Evolutionary conservation across 2,113 vertebrate genomes (phyloP), one percentile per base, ranked within the genome.

Genomic region (Pseudorasbora parva): DNA sequence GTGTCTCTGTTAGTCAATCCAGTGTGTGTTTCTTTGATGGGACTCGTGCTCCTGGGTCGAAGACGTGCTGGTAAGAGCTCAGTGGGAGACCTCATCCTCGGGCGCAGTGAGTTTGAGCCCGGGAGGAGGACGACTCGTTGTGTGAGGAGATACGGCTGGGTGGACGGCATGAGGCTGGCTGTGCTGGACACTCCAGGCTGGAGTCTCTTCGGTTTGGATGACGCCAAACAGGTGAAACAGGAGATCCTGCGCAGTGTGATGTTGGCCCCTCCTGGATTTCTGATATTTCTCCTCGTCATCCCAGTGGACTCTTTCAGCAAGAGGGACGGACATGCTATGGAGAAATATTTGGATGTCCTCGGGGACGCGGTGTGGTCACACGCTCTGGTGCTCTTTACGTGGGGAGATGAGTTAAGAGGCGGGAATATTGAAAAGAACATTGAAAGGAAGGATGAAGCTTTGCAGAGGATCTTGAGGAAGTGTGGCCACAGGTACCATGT

Each of bases 111-210:
- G 75, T 88, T 93, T 71, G 59, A 71, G 43, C 25, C 7, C 0
- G 49, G 78, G 8, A 21, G 8, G 7, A 90, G 87, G 81, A 90
- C 90, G 10, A 37, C 1, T 2, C 47, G 1, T 14, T 87, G 89
- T 82, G 69, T 68, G 10, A 84, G 15, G 27, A 81, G 83, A 60
- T 57, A 82, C 0, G 73, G 87, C 15, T 15, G n/a, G 9, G 72
- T 89, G 1, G 88, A 75, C 4, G 69, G 86, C 5, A 0, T 77
- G 62, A n/a, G 79, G 2, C 59, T 91, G 8, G 83, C 81, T 0
- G 81, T 91, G 60, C 87, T 90, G 69, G 92, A 91, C 81, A 90
- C 88, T 8, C 91, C 91, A 0, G 89, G 89, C 1, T 92, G 89
- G 92, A 91, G 91, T 75, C 75, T 86, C 21, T 90, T 85, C 25